These are phyloP conservation scores for Sitodiplosis mosellana DNA, from an alignment of 1,140 invertebrate genomes.

Conservation along the genomic window DNA sequence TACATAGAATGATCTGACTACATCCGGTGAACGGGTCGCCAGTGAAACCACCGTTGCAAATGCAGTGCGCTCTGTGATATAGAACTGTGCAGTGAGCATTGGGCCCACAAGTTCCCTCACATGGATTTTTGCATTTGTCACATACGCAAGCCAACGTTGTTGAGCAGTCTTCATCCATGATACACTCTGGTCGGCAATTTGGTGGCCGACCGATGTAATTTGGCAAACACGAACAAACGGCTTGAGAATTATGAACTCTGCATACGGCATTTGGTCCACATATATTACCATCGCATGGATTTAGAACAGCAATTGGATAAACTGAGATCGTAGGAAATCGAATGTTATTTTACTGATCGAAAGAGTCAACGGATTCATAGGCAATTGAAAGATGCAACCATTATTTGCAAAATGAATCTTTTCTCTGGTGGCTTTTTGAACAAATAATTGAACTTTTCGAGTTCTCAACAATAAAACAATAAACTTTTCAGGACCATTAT, in stretches of 20 bases:
- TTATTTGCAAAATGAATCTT: no score
- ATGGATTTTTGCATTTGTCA: constrained; percentile 50
- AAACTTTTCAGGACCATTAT: no score
- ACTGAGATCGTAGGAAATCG: no score
- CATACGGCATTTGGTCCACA: constrained; percentile 49
- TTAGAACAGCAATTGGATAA: not conserved
- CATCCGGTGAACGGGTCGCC: constrained; percentile 58
- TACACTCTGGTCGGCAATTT: constrained; percentile 53
- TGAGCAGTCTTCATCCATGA: constrained; percentile 46
- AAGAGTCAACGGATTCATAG: no score
- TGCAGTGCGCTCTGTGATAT: constrained; percentile 49
- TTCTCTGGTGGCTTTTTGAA: no score
- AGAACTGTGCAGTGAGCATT: constrained; percentile 46
- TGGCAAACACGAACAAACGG: constrained; percentile 44
- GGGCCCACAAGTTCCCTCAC: constrained; percentile 48
- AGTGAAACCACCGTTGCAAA: constrained; percentile 43
- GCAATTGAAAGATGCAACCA: no score
- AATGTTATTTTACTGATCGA: no score
- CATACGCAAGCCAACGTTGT: constrained; percentile 44
- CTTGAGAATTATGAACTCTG: constrained; percentile 31
- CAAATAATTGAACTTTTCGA: no score
- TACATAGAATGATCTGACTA: constrained; percentile 29
- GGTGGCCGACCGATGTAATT: constrained; percentile 51
- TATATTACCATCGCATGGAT: constrained; percentile 16
- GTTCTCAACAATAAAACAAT: no score